Evolutionary conservation across 2,797 vertebrate species (phyloP), one percentile per base, ranked within the genome.

Genomic region (Spinus olivaceus): DNA sequence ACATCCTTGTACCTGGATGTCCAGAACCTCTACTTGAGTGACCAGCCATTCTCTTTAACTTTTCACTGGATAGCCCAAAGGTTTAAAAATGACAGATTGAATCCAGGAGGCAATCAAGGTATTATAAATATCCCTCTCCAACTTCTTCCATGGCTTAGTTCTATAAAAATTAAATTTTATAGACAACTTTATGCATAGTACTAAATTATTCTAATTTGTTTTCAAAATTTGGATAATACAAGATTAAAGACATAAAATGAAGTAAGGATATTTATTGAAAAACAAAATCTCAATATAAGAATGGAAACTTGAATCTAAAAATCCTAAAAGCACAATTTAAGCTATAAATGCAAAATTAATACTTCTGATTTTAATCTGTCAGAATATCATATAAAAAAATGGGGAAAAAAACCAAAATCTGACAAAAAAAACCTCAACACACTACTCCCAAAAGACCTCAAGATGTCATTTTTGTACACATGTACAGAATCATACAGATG

Each of bases 91-190:
- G 86, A 93, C 66, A 95, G 81, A 86, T 0, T 91, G 83, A 96
- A 93, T 96, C 92, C 91, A 88, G 94, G 41, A 94, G 69, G 92
- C 81, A 96, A 92, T 67, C 95, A 85, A 96, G 81, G 94, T 67
- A 94, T 78, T 87, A 89, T 13, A 93, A 95, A 95, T 92, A 85
- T 82, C 96, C 89, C 95, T 95, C 94, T 95, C 91, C 96, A 96
- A 91, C 79, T 93, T 96, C 94, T 96, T 95, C 94, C 92, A 95
- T 81, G 91, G 87, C 79, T 94, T 96, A 96, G 76, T 82, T 96
- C 96, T 96, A 96, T 61, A 95, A 96, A 95, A 94, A 94, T 95
- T 94, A 94, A 93, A 95, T 96, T 96, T 94, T 94, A 90, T 77
- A 91, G 64, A 80, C 74, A 81, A 93, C 71, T 94, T 95, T 81